These are phyloP conservation scores for Pantherophis vulpinus DNA, from an alignment of 2,797 vertebrate species.

Conservation along the genomic window DNA sequence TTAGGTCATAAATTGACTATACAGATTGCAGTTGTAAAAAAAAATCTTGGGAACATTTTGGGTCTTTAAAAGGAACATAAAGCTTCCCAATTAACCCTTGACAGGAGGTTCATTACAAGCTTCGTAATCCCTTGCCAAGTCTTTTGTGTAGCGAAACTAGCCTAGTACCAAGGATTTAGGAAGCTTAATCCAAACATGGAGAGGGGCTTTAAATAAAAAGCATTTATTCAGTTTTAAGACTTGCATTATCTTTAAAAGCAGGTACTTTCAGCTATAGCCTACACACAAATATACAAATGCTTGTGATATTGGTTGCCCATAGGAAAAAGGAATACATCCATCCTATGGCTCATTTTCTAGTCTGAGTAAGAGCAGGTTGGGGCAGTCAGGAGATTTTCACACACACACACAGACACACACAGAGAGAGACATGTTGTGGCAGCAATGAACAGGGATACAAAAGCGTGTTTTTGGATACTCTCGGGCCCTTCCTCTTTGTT, in stretches of 20 bases:
- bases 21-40: conserved; percentile 58
- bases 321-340: conserved; percentile 47
- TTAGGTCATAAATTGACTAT: conserved; percentile 56
- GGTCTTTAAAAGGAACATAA: conserved; percentile 74
- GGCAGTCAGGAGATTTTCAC: conserved; percentile 20
- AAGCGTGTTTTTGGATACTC: background rate
- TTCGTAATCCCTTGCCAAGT: conserved; percentile 75
- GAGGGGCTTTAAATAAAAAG: conserved; percentile 74
- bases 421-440: background rate
- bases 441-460: background rate
- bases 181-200: conserved; percentile 73
- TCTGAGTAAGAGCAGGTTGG: conserved; percentile 48
- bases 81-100: conserved; percentile 78
- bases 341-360: conserved; percentile 54
- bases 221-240: conserved; percentile 77
- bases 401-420: background rate
- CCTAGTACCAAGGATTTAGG: conserved; percentile 70
- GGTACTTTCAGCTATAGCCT: conserved; percentile 66
- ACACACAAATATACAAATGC: conserved; percentile 57
- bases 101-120: conserved; percentile 76
- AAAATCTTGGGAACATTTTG: conserved; percentile 66
- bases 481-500: background rate
- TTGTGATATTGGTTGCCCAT: conserved; percentile 49
- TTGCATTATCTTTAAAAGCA: conserved; percentile 67
- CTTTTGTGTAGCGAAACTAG: conserved; percentile 76